These are phyloP conservation scores for Hyalella azteca DNA, from an alignment of 2,888 invertebrate genomes.

Conservation along the genomic window DNA sequence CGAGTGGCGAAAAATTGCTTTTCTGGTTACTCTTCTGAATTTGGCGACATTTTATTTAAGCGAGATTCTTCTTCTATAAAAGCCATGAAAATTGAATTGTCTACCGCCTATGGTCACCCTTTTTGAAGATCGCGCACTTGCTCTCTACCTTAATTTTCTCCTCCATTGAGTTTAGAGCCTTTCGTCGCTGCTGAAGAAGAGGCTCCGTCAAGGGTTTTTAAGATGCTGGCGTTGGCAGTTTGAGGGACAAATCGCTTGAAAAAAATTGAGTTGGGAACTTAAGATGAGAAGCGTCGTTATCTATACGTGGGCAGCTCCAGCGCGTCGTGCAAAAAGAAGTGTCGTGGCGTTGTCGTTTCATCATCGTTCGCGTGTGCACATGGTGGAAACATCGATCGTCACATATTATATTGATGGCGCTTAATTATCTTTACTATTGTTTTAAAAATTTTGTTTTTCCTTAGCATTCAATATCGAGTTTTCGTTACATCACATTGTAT, in stretches of 20 bases:
- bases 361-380: too few species aligned
- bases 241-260: conserved; percentile 16
- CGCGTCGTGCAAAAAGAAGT: neutral
- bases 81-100: conserved; percentile 28
- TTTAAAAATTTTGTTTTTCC: too few species aligned
- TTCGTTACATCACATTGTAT: too few species aligned
- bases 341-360: too few species aligned
- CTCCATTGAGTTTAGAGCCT: conserved; percentile 25
- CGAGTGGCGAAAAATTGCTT: neutral
- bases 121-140: neutral
- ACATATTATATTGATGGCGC: too few species aligned
- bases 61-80: neutral
- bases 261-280: neutral
- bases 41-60: neutral
- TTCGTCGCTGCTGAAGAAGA: neutral
- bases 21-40: neutral
- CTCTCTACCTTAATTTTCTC: conserved; percentile 36
- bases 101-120: conserved; percentile 27
- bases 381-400: too few species aligned
- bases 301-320: neutral
- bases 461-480: too few species aligned
- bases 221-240: conserved; percentile 2
- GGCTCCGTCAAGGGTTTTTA: neutral
- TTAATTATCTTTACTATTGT: too few species aligned
- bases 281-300: neutral